Base-by-base conservation (phyloP, 2,113 vertebrate genomes). In the Pristiophorus japonicus region DNA sequence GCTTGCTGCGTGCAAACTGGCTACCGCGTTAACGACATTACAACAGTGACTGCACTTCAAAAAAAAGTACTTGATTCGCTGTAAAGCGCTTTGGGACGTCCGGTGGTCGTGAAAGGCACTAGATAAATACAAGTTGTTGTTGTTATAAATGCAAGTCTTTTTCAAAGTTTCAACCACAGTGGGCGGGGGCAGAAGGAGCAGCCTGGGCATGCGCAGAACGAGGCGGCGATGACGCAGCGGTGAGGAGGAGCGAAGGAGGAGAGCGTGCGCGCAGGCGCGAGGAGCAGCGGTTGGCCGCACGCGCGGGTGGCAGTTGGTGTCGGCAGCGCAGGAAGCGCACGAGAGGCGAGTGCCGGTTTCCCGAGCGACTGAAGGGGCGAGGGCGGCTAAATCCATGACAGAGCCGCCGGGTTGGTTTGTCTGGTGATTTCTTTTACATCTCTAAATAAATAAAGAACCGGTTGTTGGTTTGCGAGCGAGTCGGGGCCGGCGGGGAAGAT, bases 401-500 rank as follows among this genome's bases (percentile, higher is more conserved):
- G 30, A 63, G 84, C 95, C 88, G n/a, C 96, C 38, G 34, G 14
- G 96, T 97, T 96, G 96, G 96, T 96, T n/a, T n/a, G n/a, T n/a
- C n/a, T n/a, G n/a, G n/a, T n/a, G n/a, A n/a, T n/a, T n/a, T n/a
- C n/a, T n/a, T n/a, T n/a, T n/a, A n/a, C n/a, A n/a, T n/a, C n/a
- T n/a, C n/a, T n/a, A n/a, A n/a, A n/a, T n/a, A n/a, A n/a, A n/a
- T n/a, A n/a, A n/a, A n/a, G n/a, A n/a, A n/a, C n/a, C n/a, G n/a
- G n/a, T n/a, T n/a, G n/a, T 95, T 96, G 96, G 95, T 95, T 42
- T 95, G 66, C 34, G 88, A 95, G 90, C 88, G 94, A 4, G 51
- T 51, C 63, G 95, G 97, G 96, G 96, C 97, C 97, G 97, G 96
- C 96, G 96, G 96, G 97, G 95, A 96, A 96, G 90, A 94, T 98